Base-by-base conservation (phyloP, 35 echinoderm and acorn worm genomes). In the Apostichopus parvimensis region DNA sequence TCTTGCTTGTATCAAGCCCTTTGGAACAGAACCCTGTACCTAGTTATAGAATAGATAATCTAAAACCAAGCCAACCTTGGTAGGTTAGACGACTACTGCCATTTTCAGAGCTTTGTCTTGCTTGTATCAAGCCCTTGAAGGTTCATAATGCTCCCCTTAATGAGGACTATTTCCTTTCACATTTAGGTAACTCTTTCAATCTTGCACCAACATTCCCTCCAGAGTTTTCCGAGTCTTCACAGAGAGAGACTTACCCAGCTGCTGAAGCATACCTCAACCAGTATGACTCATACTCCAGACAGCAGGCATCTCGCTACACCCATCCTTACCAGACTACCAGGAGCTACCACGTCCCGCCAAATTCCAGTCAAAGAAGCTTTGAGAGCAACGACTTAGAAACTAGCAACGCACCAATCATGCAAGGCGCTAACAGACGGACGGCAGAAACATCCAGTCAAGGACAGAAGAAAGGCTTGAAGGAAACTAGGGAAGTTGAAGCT, bases 331-430 rank as follows among this genome's bases (percentile, higher is more conserved):
- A 84, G 61, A 71, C 54, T 2, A 21, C 79, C 3, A 83, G 53
- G 59, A 80, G 56, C 56, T 96, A 96, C 86, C 93, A 96, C 53
- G 93, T 96, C 5, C 95, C 95, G n/a, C 95, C 95, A 26, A 96
- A 96, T 79, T 94, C 95, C 22, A 93, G 93, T 45, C 90, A 94
- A 60, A 83, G 84, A 25, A 94, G 93, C 70, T 71, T 86, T 91
- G 80, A 94, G 26, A 83, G 60, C 79, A 92, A 83, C 20, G 89
- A 91, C 5, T 13, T 78, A 54, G 86, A 88, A 25, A 24, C 70
- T 10, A 14, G 87, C 18, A 53, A 54, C 55, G 26, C 20, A 24
- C 66, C 84, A 26, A 9, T 11, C 21, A 26, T 9, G 14, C 5
- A 23, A 23, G 24, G 12, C 0, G 22, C 6, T 17, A 15, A 9